Evolutionary conservation across 2,888 invertebrate genomes (phyloP).

Genomic region (Ethmia dodecea): DNA sequence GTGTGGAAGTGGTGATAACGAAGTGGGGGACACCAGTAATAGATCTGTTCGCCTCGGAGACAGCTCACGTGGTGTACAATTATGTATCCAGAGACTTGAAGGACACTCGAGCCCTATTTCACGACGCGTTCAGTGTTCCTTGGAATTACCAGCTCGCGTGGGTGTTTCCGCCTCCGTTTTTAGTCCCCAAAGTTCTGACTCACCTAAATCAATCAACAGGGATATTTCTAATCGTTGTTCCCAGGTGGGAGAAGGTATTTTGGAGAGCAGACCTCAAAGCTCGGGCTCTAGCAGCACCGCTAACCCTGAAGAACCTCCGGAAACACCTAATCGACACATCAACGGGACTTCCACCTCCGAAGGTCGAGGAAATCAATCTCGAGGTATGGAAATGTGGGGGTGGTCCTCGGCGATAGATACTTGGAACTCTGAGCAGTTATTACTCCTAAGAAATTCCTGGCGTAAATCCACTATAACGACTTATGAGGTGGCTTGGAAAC

Average conservation of each 20-base stretch:
- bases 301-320: slow-evolving; percentile 10
- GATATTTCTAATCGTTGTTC: slow-evolving; percentile 9
- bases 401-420: slow-evolving; percentile 15
- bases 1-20: slow-evolving; percentile 10
- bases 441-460: slow-evolving; percentile 18
- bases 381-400: slow-evolving; percentile 21
- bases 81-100: slow-evolving; percentile 6
- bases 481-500: slow-evolving; percentile 12
- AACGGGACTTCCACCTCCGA: slow-evolving; percentile 13
- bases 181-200: slow-evolving; percentile 23
- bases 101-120: not conserved
- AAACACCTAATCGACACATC: slow-evolving; percentile 11
- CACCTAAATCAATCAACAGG: slow-evolving; percentile 21
- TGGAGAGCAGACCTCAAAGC: slow-evolving; percentile 21
- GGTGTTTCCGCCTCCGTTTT: slow-evolving; percentile 29
- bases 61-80: slow-evolving; percentile 11
- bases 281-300: slow-evolving; percentile 13
- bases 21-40: slow-evolving; percentile 17
- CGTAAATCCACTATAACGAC: slow-evolving; percentile 18
- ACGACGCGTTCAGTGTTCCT: slow-evolving; percentile 24
- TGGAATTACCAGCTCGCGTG: slow-evolving; percentile 25
- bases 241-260: slow-evolving; percentile 7
- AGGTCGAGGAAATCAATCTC: slow-evolving; percentile 9
- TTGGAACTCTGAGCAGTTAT: slow-evolving; percentile 15
- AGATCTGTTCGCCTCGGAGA: slow-evolving; percentile 16